These are phyloP conservation scores for Galagoides demidoff DNA, from an alignment of 2,797 vertebrate genomes.

Conservation along the genomic window DNA sequence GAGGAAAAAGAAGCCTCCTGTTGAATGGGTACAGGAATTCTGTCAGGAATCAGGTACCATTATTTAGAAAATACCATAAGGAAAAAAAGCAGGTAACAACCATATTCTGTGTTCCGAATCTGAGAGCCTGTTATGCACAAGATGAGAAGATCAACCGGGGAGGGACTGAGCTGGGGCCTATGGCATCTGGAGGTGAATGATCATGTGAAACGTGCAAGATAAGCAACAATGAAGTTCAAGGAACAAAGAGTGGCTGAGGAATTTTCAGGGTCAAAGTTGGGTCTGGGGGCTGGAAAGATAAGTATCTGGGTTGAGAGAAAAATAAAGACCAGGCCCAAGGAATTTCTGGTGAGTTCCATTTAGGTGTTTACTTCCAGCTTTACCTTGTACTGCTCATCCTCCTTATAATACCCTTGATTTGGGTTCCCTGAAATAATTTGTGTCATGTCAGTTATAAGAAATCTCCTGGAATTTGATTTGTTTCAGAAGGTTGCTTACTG, in stretches of 20 bases:
- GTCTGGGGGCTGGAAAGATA: not conserved
- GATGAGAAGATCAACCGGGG: not conserved
- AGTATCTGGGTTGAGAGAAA: not conserved
- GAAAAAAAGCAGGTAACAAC: not conserved
- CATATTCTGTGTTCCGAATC: not conserved
- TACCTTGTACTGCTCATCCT: not conserved
- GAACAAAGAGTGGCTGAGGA: not conserved
- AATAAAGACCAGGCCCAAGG: not conserved
- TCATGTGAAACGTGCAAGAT: not conserved
- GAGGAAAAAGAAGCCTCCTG: not conserved
- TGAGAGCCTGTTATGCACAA: not conserved
- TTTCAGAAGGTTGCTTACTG: not conserved
- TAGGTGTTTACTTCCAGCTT: not conserved
- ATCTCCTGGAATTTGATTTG: constrained; percentile 3
- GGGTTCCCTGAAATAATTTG: not conserved
- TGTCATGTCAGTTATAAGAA: not conserved
- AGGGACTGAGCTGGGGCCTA: not conserved
- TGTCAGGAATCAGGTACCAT: not conserved
- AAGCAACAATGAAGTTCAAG: not conserved
- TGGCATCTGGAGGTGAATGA: not conserved
- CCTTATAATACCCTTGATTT: not conserved
- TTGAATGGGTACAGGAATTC: not conserved
- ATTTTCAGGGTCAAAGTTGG: not conserved
- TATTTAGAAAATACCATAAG: constrained; percentile 3
- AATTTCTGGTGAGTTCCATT: not conserved